These are phyloP conservation scores for Melanerpes formicivorus DNA, from an alignment of 2,113 vertebrate genomes.

Conservation along the genomic window DNA sequence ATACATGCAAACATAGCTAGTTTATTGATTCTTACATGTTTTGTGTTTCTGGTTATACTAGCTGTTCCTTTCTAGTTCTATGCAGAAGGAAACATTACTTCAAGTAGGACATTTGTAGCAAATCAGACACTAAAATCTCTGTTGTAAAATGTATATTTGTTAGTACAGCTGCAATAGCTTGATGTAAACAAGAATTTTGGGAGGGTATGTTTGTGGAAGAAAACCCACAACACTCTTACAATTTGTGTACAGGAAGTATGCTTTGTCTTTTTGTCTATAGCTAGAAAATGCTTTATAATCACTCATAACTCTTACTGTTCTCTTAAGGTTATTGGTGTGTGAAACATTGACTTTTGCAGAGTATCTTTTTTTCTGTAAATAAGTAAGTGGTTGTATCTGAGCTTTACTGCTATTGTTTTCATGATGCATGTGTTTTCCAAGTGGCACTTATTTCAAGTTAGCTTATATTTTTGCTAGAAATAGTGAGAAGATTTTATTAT, in stretches of 20 bases:
- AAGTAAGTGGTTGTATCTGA: background rate
- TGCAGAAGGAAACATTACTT: background rate
- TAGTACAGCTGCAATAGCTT: background rate
- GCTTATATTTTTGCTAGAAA: background rate
- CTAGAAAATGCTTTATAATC: background rate
- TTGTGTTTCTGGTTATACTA: background rate
- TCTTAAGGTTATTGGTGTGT: background rate
- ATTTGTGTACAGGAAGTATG: background rate
- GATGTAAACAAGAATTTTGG: background rate
- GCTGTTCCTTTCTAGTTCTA: background rate
- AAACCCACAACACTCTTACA: background rate
- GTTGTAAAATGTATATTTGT: background rate
- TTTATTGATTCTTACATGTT: background rate
- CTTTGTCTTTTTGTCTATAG: background rate
- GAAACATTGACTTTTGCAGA: background rate
- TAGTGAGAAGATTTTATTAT: background rate
- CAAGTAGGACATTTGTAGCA: background rate
- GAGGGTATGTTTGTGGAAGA: background rate
- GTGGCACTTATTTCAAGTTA: background rate
- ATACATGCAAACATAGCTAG: background rate
- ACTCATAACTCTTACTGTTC: background rate
- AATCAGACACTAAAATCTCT: background rate
- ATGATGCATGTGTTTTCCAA: background rate
- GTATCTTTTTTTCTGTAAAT: background rate
- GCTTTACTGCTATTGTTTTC: background rate